phyloP scores from a whole-genome alignment of 2,113 vertebrate genomes.

The Caranx melampygus region DNA sequence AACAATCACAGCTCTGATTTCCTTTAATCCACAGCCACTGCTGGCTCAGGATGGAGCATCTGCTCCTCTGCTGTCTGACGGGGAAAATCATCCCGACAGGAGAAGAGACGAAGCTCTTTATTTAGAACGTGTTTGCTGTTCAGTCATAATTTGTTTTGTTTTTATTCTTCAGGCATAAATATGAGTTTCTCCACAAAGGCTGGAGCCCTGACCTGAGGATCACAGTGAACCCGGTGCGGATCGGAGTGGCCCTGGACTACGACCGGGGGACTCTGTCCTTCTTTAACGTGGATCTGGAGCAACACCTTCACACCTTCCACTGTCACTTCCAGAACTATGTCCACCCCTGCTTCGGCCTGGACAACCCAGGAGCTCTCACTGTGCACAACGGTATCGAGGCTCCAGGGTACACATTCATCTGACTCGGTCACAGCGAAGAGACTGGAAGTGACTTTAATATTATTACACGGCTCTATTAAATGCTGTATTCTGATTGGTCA shows the following conservation, averaged over 20 bases:
- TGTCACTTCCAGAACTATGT: conserved; percentile 85
- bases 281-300: conserved; percentile 88
- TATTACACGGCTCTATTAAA: no score
- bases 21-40: conserved; percentile 41
- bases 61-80: conserved; percentile 18
- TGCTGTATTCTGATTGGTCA: no score
- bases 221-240: conserved; percentile 77
- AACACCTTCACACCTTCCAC: conserved; percentile 91
- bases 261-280: conserved; percentile 87
- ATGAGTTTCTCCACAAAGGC: conserved; percentile 90
- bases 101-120: neutral
- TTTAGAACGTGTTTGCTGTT: neutral
- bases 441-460: neutral
- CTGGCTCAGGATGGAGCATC: conserved; percentile 32
- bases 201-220: conserved; percentile 84
- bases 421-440: conserved; percentile 11
- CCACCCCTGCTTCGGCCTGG: conserved; percentile 92
- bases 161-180: conserved; percentile 86
- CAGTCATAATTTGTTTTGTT: neutral
- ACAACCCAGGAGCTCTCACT: conserved; percentile 87
- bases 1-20: conserved; percentile 35
- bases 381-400: conserved; percentile 84
- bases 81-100: conserved; percentile 5
- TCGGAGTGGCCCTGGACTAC: conserved; percentile 91
- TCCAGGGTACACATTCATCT: conserved; percentile 72